phyloP scores from a whole-genome alignment of 2,113 vertebrate species.

The Actenoides hombroni region DNA sequence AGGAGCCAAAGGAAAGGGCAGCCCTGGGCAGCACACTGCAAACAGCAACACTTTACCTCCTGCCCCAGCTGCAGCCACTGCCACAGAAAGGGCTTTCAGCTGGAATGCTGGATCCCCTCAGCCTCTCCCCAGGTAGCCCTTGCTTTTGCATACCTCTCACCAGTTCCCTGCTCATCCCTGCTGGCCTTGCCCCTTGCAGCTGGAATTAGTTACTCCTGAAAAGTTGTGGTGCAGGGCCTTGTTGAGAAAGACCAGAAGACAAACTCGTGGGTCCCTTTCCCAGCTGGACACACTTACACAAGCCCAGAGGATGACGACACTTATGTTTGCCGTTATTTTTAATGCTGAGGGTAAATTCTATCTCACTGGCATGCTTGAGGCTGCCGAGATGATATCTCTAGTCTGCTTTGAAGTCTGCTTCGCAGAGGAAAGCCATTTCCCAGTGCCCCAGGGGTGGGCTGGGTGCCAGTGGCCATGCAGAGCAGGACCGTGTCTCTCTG shows the following conservation, averaged over 20 bases:
- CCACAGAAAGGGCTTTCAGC: not conserved
- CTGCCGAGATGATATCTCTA: not conserved
- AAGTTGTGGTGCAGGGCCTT: not conserved
- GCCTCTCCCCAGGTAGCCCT: not conserved
- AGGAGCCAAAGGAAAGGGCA: fast-evolving
- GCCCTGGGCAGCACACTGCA: not conserved
- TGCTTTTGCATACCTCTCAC: not conserved
- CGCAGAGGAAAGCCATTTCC: not conserved
- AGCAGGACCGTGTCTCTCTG: not conserved
- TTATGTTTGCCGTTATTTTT: not conserved
- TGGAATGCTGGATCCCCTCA: not conserved
- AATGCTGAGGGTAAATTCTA: not conserved
- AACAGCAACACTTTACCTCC: not conserved
- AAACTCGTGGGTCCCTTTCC: not conserved
- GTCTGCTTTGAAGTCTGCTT: not conserved
- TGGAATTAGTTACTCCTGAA: not conserved
- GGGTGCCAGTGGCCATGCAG: not conserved
- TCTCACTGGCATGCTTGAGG: not conserved
- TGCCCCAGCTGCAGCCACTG: not conserved
- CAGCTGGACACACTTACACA: not conserved
- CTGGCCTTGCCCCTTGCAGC: not conserved
- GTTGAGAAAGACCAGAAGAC: not conserved
- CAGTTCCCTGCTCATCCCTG: not conserved
- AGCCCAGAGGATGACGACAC: not conserved
- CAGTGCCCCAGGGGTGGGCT: not conserved